These are phyloP conservation scores for Coryphaenoides rupestris DNA, from an alignment of 2,113 vertebrate species.

Conservation along the genomic window DNA sequence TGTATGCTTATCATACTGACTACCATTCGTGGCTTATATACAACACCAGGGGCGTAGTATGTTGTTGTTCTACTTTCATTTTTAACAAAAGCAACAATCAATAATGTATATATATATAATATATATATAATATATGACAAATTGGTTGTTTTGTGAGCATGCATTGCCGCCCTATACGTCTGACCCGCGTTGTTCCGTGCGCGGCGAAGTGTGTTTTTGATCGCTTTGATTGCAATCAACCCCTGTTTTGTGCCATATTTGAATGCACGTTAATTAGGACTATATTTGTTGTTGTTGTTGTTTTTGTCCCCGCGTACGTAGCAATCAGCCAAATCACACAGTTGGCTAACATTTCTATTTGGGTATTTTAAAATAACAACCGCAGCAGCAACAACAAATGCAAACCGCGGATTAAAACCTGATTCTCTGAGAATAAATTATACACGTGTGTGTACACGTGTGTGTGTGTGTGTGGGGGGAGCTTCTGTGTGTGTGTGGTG, in stretches of 20 bases:
- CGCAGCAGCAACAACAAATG: constrained; percentile 41
- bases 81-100: too few species aligned
- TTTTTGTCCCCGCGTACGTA: not conserved
- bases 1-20: too few species aligned
- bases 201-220: not conserved
- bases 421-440: constrained; percentile 77
- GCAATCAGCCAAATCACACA: not conserved
- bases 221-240: not conserved
- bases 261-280: not conserved
- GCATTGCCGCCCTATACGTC: too few species aligned
- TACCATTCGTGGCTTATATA: too few species aligned
- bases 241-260: not conserved
- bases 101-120: too few species aligned
- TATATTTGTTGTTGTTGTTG: not conserved
- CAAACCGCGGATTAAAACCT: constrained; percentile 73
- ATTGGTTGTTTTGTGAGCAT: too few species aligned
- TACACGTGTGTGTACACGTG: constrained; percentile 12
- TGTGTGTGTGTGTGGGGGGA: not conserved
- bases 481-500: not conserved
- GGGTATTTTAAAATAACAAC: constrained; percentile 15
- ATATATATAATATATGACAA: too few species aligned
- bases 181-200: not conserved
- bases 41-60: too few species aligned
- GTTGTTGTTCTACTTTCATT: too few species aligned
- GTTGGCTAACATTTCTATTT: not conserved